phyloP scores from a whole-genome alignment of 1,140 invertebrate species.

The Acyrthosiphon pisum region DNA sequence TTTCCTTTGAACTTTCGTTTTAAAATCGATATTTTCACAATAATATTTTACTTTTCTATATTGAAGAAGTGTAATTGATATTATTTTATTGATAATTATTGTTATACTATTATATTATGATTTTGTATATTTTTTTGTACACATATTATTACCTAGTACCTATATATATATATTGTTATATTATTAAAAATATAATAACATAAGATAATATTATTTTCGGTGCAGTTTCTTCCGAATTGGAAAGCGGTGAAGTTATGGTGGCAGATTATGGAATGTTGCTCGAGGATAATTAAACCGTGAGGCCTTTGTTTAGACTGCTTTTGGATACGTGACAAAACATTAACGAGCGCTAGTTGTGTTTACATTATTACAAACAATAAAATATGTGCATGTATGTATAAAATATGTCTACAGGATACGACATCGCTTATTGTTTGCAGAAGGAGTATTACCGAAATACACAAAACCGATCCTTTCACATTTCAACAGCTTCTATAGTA shows the following conservation, averaged over 20 bases:
- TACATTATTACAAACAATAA: conserved; percentile 47
- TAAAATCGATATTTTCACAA: not conserved
- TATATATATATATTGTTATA: no score
- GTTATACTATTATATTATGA: not conserved
- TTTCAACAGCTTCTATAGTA: not conserved
- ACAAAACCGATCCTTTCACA: conserved; percentile 46
- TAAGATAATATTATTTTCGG: not conserved
- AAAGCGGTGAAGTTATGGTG: not conserved
- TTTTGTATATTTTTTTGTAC: not conserved
- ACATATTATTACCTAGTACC: no score
- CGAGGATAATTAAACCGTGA: conserved; percentile 50
- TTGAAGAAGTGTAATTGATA: not conserved
- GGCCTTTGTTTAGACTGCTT: conserved; percentile 52
- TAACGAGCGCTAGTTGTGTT: conserved; percentile 34
- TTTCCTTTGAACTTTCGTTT: not conserved
- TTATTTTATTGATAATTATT: not conserved
- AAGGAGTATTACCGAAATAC: not conserved
- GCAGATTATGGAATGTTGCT: conserved; percentile 4
- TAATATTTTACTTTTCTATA: not conserved
- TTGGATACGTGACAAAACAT: conserved; percentile 57
- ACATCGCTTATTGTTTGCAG: conserved; percentile 30
- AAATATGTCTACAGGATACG: conserved; percentile 18
- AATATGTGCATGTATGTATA: conserved; percentile 42
- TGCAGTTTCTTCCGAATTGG: not conserved
- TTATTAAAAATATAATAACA: not conserved